Evolutionary conservation across 2,797 vertebrate genomes (phyloP), one percentile per base, ranked within the genome.

Genomic region (Uromys caudimaculatus): DNA sequence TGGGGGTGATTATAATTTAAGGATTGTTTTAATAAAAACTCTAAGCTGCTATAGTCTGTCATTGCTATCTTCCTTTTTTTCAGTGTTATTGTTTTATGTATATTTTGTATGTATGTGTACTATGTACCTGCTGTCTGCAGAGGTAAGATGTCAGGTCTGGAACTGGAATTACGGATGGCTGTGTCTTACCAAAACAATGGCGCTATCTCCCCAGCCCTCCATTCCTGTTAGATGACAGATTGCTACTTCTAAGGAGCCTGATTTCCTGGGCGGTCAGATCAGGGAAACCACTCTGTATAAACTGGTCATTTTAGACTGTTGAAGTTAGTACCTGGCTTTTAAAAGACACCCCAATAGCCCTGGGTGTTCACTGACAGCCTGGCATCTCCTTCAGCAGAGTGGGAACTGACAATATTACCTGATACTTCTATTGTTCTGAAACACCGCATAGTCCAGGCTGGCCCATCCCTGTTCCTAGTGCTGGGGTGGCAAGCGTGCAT

Each of bases 21-120:
- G 78, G 96, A 97, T 95, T 78, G 96, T 97, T 98, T 97, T 98
- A 98, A 98, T 98, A 98, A 99, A 98, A 98, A 96, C 83, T 95
- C 84, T 89, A 94, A 97, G 89, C 97, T 47, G 94, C 84, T 13
- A 54, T 75, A 35, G 67, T 78, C 83, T 54, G 41, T 73, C 92
- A 54, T 7, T 52, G 38, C 47, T 47, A 32, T 90, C 76, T n/a
- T 95, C 44, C 44, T 12, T 93, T 88, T 56, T 24, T 56, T 50
- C 13, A n/a, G 78, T 12, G 32, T 44, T 83, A n/a, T 86, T 69
- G 3, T 50, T 67, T 67, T 50, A 13, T 67, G 62, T 85, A 23
- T 67, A 23, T 52, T 69, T n/a, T 69, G 62, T 69, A 38, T 69
- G 35, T 9, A 27, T 69, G 83, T 27, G 47, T 14, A 69, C 62